Evolutionary conservation across 2,113 vertebrate genomes (phyloP), one percentile per base, ranked within the genome.

Genomic region (Esox niger): DNA sequence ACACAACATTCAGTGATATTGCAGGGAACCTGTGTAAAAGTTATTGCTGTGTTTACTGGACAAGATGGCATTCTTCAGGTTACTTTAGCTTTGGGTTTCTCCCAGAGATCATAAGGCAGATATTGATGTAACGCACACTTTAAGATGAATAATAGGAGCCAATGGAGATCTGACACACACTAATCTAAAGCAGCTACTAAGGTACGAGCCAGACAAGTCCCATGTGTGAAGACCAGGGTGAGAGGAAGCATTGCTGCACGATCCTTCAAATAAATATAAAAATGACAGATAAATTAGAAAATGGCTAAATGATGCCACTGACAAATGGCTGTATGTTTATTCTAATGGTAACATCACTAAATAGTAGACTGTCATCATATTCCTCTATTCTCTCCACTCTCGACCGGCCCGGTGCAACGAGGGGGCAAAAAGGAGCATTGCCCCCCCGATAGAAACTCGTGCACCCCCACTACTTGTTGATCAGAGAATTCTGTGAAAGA

Each of bases 141-240:
- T 33, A 52, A 23, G 25, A 70, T 66, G 61, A 73, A 61, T 68
- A 49, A 69, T 74, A 6, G 63, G 55, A 46, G 72, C 57, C 71
- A 52, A 43, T 26, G 61, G 43, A 63, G 57, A 66, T 76, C 47
- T 47, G 54, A 43, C 62, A 77, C 23, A 52, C 58, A 49, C 33
- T 72, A 73, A 80, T 69, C 33, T 35, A 69, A 78, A 70, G 62
- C 80, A 64, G n/a, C 33, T 15, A 15, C 38, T 15, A 43, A 43
- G 38, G 38, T 13, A 43, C n/a, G 38, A 43, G 38, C 5, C 38
- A 17, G 15, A 43, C 38, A 43, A 26, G 47, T 52, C n/a, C 47
- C 47, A 52, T 9, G 7, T 9, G 7, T 6, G 47, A 52, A 4
- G 3, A 52, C 6, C 47, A 52, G 47, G 47, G 15, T 43, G 15